phyloP scores from a whole-genome alignment of 1,140 invertebrate genomes.

The Bombus polaris region DNA sequence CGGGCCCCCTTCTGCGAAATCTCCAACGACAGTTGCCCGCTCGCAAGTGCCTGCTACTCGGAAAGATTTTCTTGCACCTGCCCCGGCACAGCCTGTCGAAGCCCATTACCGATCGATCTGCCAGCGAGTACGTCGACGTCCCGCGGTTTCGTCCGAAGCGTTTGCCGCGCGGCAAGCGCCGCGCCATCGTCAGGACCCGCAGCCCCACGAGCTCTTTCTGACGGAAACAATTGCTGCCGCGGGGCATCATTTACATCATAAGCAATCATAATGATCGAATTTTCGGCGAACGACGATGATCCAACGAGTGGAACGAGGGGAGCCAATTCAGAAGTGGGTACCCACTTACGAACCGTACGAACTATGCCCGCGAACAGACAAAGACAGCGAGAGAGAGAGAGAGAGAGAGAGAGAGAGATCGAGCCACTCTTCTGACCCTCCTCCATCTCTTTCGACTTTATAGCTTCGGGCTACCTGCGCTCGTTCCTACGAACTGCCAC shows the following conservation, averaged over 20 bases:
- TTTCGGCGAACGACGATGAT: conserved; percentile 82
- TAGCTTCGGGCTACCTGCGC: conserved; percentile 74
- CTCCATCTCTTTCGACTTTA: conserved; percentile 64
- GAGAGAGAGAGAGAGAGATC: conserved; percentile 20
- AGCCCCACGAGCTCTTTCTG: conserved; percentile 75
- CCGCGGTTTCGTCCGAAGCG: conserved; percentile 46
- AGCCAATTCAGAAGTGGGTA: conserved; percentile 82
- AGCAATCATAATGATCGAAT: conserved; percentile 84
- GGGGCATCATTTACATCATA: conserved; percentile 83
- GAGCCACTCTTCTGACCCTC: conserved; percentile 58
- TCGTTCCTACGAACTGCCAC: conserved; percentile 69
- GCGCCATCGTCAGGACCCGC: conserved; percentile 60
- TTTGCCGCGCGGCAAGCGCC: conserved; percentile 22
- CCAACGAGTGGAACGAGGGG: conserved; percentile 78
- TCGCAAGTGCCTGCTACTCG: neutral
- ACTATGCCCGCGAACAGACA: conserved; percentile 44
- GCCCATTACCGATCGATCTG: conserved; percentile 30
- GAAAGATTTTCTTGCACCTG: conserved; percentile 52
- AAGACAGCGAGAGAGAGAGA: neutral
- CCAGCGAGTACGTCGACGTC: conserved; percentile 26
- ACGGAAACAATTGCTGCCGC: conserved; percentile 82
- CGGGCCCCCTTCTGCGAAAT: neutral
- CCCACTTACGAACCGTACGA: conserved; percentile 77
- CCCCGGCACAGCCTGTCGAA: conserved; percentile 17
- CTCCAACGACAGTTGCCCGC: neutral